Evolutionary conservation across 2,888 invertebrate species (phyloP), one percentile per base, ranked within the genome.

Genomic region (Luperina nickerlii): DNA sequence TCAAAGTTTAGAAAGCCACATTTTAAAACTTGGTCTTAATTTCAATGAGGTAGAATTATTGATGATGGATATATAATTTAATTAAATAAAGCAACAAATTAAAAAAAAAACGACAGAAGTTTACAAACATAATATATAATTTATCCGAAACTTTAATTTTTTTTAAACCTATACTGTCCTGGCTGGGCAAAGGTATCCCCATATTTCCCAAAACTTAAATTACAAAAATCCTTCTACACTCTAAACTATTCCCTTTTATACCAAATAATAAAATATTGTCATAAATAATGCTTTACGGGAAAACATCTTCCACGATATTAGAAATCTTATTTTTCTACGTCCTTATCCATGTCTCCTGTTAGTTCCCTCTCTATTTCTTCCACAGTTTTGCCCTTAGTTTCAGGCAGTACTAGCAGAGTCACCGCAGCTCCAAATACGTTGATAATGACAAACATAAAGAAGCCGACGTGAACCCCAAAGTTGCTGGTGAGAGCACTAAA

Each of bases 331-430:
- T 51, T 73, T 42, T 76, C 65, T 72, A 32, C 20, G 9, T 13
- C 62, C 48, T 42, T 78, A 18, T 60, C 68, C 20, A 9, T 11
- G 7, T 82, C 68, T 81, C 86, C 76, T 71, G 74, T 76, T 60
- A 92, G 65, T 42, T 88, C 87, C 15, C 78, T 78, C 73, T 94
- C 91, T 38, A 96, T 96, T 75, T 94, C 86, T 27, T 95, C 94
- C 2, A 95, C 91, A 45, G 90, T 90, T 83, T 94, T 95, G 0
- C 95, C 95, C 74, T 94, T 96, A 0, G 97, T 97, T 88, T 97
- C 97, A 0, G 96, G 96, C 4, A 97, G 83, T 6, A 91, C 84
- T 5, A 94, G 57, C 2, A 94, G 60, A 6, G 91, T 90, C 27
- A 94, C 89, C 9, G 93, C 54, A 3, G 92, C 88, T 0, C 96